Base-by-base conservation (phyloP, 2,888 invertebrate genomes). In the Abrostola tripartita region DNA sequence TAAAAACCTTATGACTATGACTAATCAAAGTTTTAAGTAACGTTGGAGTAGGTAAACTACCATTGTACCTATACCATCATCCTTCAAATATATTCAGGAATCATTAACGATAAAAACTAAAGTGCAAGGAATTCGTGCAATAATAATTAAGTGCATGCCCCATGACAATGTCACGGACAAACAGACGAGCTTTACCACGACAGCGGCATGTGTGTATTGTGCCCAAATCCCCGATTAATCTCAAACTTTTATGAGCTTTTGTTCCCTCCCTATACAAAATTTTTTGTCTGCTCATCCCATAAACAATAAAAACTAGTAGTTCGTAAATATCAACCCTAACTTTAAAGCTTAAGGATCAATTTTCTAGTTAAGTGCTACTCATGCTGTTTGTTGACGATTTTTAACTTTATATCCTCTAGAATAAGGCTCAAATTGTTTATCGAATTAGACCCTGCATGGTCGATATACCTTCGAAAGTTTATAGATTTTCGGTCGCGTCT, bases 191-290 rank as follows among this genome's bases (percentile, higher is more conserved):
- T 83, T 66, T 82, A 76, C 78, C 71, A 81, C 80, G 79, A 84
- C 84, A 80, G 81, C 84, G 90, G 88, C 92, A 92, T 92, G 91
- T 92, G 90, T 85, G 83, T 74, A 91, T 93, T 93, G 92, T 91
- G 89, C 88, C 87, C 86, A 91, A 94, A 94, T 93, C 92, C 92
- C 89, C 91, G 92, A 92, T 92, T 94, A 94, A 94, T 94, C 94
- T 91, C 90, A 90, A 91, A 92, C 92, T 94, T 93, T 93, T 92
- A 92, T 88, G 85, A 89, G 89, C 92, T 90, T 92, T 94, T 94
- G 92, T 93, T 90, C 90, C 89, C 88, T 88, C 92, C 92, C 90
- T 91, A 91, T 90, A 76, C 87, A 78, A 77, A n/a, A 81, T 90
- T 86, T 90, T 90, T 90, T 91, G 70, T 68, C 68, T 78, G 65